These are phyloP conservation scores for Lateolabrax maculatus DNA, from an alignment of 2,797 vertebrate genomes.

Conservation along the genomic window DNA sequence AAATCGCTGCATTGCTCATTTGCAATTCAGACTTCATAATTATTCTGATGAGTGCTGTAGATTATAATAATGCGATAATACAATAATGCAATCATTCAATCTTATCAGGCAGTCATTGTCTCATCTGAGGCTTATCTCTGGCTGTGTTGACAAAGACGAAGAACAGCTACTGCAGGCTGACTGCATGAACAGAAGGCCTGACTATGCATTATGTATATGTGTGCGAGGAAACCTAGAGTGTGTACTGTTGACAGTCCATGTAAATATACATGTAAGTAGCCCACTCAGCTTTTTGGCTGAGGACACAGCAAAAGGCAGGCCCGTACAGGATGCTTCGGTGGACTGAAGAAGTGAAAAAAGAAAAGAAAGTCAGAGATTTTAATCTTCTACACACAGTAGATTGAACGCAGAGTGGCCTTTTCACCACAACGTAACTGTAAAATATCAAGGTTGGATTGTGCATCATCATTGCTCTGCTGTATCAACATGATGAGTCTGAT, in stretches of 20 bases:
- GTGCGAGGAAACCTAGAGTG: slow-evolving; percentile 11
- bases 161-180: slow-evolving; percentile 8
- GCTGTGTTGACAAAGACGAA: slow-evolving; percentile 19
- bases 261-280: background rate
- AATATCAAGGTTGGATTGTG: background rate
- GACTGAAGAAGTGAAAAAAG: background rate
- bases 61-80: slow-evolving; percentile 19
- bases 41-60: background rate
- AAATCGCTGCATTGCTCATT: slow-evolving; percentile 17
- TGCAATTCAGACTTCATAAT: slow-evolving; percentile 11
- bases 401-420: too few relatives aligned
- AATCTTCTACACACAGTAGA: too few relatives aligned
- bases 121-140: slow-evolving; percentile 16
- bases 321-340: background rate
- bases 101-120: slow-evolving; percentile 17
- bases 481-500: background rate
- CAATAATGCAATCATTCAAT: slow-evolving; percentile 7
- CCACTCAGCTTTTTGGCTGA: slow-evolving; percentile 3
- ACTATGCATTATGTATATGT: slow-evolving; percentile 34
- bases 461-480: slow-evolving; percentile 1
- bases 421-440: background rate
- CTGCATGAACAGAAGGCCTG: slow-evolving; percentile 42
- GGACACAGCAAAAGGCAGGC: background rate
- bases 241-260: background rate
- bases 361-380: background rate